phyloP scores from a whole-genome alignment of 2,113 vertebrate genomes.

The Gulo gulo region DNA sequence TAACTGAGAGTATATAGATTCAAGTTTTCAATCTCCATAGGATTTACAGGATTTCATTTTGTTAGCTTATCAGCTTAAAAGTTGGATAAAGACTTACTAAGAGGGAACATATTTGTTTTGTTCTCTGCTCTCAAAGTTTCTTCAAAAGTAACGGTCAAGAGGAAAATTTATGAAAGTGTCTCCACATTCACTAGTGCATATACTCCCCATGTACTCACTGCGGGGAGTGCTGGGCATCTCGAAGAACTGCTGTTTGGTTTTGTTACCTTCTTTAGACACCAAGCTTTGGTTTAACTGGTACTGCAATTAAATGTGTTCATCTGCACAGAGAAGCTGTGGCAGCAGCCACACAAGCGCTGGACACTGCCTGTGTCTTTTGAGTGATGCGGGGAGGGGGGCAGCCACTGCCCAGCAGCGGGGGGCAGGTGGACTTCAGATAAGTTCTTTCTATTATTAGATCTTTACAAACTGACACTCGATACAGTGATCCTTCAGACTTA shows the following conservation, averaged over 20 bases:
- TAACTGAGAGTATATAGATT: conserved; percentile 3
- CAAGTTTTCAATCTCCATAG: background rate
- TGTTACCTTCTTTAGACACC: background rate
- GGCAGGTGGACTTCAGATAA: background rate
- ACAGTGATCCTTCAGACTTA: background rate
- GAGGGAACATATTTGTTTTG: background rate
- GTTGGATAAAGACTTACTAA: background rate
- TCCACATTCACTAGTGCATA: background rate
- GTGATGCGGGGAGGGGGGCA: background rate
- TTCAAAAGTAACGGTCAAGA: background rate
- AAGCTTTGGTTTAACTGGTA: background rate
- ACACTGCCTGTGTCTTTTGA: background rate
- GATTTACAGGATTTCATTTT: background rate
- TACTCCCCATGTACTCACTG: background rate
- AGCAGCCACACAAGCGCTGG: background rate
- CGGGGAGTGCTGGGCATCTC: background rate
- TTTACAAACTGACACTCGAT: background rate
- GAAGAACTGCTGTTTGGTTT: background rate
- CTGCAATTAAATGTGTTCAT: background rate
- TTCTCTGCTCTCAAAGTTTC: background rate
- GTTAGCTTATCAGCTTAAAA: background rate
- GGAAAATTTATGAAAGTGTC: background rate
- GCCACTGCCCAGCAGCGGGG: background rate
- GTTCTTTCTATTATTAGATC: background rate
- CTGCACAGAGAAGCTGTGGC: background rate